Conservation (phyloP, 2,113 vertebrate genomes). For the Triplophysa tibetana region DNA sequence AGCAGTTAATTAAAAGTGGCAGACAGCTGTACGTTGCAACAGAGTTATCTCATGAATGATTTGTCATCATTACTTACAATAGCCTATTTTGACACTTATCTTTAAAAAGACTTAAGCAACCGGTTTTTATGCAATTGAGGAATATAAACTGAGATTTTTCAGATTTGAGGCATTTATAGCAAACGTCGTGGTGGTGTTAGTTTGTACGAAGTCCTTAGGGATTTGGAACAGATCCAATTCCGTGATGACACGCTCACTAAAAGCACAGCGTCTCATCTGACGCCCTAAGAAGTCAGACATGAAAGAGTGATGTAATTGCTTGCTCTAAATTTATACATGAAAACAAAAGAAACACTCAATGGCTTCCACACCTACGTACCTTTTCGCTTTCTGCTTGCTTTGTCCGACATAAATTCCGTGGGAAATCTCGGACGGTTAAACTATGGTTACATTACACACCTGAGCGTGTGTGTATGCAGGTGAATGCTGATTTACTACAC, state of each 20-base stretch:
- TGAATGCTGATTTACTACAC: neutral
- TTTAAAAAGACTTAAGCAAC: neutral
- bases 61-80: conserved; percentile 26
- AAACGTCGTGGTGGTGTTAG: neutral
- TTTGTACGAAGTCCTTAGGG: conserved; percentile 6
- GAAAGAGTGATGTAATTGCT: conserved; percentile 49
- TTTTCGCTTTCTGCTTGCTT: conserved; percentile 18
- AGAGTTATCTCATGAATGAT: neutral
- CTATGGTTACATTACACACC: neutral
- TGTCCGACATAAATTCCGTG: neutral
- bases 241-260: conserved; percentile 5
- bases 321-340: conserved; percentile 48
- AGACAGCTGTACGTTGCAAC: conserved; percentile 8
- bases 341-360: conserved; percentile 23
- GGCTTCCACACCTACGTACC: conserved; percentile 19
- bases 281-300: conserved; percentile 25
- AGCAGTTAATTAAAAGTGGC: conserved; percentile 9
- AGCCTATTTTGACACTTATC: neutral
- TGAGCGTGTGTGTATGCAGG: neutral
- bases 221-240: neutral
- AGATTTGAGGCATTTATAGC: neutral
- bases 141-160: conserved; percentile 2
- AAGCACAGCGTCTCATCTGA: conserved; percentile 3
- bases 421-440: neutral
- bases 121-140: neutral